Evolutionary conservation across 2,113 vertebrate species (phyloP).

Genomic region (Brachypteracias leptosomus): DNA sequence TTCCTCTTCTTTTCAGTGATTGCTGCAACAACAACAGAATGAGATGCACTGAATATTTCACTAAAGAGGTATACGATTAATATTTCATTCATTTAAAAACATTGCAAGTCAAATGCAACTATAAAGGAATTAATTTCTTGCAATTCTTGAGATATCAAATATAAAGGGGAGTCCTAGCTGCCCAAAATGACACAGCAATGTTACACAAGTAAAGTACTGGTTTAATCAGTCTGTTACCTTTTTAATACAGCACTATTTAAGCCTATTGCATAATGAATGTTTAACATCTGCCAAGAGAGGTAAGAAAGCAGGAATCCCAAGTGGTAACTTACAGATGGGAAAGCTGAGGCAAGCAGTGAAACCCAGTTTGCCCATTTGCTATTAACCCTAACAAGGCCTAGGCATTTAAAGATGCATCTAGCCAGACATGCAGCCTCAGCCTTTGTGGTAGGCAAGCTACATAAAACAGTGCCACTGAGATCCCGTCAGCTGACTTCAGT

Average conservation of each 20-base stretch:
- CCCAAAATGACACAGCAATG: not conserved
- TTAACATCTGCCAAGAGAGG: not conserved
- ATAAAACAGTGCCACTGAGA: not conserved
- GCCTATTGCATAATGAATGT: not conserved
- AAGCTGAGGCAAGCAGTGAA: not conserved
- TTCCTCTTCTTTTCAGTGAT: constrained; percentile 93
- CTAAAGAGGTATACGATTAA: not conserved
- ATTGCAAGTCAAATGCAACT: not conserved
- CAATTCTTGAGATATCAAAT: not conserved
- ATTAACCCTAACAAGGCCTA: not conserved
- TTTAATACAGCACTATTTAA: not conserved
- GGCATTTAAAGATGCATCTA: not conserved
- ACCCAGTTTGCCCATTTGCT: not conserved
- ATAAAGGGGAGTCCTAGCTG: not conserved
- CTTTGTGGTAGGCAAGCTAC: not conserved
- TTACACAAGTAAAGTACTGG: not conserved
- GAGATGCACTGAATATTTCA: not conserved
- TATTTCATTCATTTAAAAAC: not conserved
- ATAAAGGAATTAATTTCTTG: not conserved
- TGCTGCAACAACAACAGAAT: constrained; percentile 75
- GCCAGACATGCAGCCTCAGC: not conserved
- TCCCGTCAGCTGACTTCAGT: not conserved
- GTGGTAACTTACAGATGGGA: not conserved
- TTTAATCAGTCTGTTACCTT: not conserved
- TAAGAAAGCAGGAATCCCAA: not conserved